phyloP scores from a whole-genome alignment of 2,113 vertebrate species.

The Pluvialis apricaria region DNA sequence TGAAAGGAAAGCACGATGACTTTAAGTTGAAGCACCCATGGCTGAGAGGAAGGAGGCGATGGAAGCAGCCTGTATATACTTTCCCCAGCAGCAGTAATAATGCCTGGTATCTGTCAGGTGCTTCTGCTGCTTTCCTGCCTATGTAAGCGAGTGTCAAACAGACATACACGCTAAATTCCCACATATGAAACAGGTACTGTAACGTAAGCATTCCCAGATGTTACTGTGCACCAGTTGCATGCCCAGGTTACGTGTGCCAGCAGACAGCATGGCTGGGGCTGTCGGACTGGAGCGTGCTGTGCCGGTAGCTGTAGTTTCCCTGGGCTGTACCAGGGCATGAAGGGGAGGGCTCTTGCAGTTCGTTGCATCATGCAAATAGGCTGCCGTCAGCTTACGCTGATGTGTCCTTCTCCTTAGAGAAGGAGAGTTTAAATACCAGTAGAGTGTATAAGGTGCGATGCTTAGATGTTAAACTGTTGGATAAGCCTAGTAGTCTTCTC shows the following conservation, averaged over 20 bases:
- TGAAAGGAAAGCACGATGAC: not conserved
- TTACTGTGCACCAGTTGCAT: too few relatives aligned
- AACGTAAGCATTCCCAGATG: not conserved
- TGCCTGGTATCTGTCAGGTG: not conserved
- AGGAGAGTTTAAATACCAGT: not conserved
- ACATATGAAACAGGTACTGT: rapidly evolving
- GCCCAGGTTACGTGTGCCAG: not conserved
- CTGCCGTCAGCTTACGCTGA: not conserved
- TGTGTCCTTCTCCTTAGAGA: not conserved
- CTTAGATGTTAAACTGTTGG: not conserved
- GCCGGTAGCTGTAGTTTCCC: not conserved
- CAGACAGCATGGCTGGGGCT: not conserved
- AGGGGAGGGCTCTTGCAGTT: not conserved
- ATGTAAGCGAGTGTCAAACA: not conserved
- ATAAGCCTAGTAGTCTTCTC: not conserved
- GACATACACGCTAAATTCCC: rapidly evolving
- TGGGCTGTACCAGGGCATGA: not conserved
- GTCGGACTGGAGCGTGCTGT: rapidly evolving
- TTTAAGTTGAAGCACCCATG: not conserved
- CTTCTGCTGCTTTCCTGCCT: not conserved
- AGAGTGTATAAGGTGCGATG: not conserved
- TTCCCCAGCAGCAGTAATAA: not conserved
- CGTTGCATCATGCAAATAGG: not conserved
- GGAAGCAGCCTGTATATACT: not conserved
- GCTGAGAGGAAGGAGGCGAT: not conserved